A percentile compares a stretch with the other conserved stretches of the same genome.
phyloP scores from a whole-genome alignment of 2,113 vertebrate species.

The Phyllostomus discolor region DNA sequence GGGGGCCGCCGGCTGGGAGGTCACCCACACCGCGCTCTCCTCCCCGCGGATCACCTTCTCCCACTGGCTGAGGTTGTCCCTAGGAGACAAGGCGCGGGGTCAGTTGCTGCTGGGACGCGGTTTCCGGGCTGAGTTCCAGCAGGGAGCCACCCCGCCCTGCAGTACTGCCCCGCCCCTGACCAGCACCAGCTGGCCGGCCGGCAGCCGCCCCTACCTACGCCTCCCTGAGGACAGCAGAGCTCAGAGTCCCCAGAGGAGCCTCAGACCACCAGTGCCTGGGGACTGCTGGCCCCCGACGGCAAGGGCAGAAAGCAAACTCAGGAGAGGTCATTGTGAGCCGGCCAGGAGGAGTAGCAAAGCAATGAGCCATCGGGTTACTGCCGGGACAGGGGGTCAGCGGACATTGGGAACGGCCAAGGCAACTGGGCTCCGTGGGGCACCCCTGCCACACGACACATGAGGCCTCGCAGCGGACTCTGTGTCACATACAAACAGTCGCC shows the following conservation, averaged over 20 bases:
- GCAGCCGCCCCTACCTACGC: background rate
- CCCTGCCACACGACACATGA: too few species aligned
- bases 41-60: constrained; percentile 93
- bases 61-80: constrained; percentile 96
- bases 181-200: rapidly evolving
- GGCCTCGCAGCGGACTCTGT: too few species aligned
- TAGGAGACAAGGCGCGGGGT: constrained; percentile 65
- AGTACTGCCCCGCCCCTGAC: rapidly evolving
- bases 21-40: constrained; percentile 83
- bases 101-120: background rate
- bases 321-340: rapidly evolving
- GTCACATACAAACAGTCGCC: too few species aligned
- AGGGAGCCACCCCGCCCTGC: rapidly evolving
- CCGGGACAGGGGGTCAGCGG: background rate
- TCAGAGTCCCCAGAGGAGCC: background rate
- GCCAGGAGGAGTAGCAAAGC: rapidly evolving
- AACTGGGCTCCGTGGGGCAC: too few species aligned
- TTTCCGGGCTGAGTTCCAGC: background rate
- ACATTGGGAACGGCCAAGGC: background rate
- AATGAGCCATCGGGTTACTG: rapidly evolving
- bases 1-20: constrained; percentile 63
- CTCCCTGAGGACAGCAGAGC: background rate
- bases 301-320: background rate
- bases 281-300: rapidly evolving
- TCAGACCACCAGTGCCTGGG: rapidly evolving